These are phyloP conservation scores for Maccullochella peelii DNA, from an alignment of 2,113 vertebrate species.

Conservation along the genomic window DNA sequence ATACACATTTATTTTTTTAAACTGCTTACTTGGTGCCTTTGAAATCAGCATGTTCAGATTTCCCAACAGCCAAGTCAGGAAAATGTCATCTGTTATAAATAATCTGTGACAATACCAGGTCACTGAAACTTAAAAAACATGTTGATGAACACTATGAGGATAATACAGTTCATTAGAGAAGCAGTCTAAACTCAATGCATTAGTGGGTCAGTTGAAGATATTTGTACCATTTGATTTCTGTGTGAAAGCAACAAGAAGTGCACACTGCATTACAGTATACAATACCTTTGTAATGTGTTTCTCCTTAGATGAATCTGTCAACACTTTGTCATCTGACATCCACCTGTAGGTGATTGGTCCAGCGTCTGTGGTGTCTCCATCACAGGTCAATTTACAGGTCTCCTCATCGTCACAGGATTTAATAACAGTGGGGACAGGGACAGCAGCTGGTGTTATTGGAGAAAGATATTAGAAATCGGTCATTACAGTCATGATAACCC, in stretches of 20 bases:
- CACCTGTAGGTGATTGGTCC: conserved; percentile 30
- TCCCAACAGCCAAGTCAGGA: not conserved
- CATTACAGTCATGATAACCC: not conserved
- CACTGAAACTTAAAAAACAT: not conserved
- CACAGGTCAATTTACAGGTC: conserved; percentile 54
- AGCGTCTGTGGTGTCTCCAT: not conserved
- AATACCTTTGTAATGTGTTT: conserved; percentile 25
- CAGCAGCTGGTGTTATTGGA: conserved; percentile 31
- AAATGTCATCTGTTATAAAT: no score
- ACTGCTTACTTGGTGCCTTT: not conserved
- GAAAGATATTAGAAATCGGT: not conserved
- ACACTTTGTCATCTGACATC: accelerated
- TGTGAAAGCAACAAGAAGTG: not conserved
- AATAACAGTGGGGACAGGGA: conserved; percentile 28
- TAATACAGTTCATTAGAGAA: no score
- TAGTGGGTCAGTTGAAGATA: no score
- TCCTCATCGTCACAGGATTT: not conserved
- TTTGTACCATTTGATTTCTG: not conserved
- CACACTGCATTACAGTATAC: not conserved
- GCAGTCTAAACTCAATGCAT: no score
- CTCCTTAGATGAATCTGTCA: accelerated
- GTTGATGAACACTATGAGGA: no score
- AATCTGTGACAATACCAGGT: not conserved
- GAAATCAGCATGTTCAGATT: not conserved
- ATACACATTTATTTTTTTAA: not conserved